phyloP scores from a whole-genome alignment of 2,113 vertebrate species.

The Pelodiscus sinensis region DNA sequence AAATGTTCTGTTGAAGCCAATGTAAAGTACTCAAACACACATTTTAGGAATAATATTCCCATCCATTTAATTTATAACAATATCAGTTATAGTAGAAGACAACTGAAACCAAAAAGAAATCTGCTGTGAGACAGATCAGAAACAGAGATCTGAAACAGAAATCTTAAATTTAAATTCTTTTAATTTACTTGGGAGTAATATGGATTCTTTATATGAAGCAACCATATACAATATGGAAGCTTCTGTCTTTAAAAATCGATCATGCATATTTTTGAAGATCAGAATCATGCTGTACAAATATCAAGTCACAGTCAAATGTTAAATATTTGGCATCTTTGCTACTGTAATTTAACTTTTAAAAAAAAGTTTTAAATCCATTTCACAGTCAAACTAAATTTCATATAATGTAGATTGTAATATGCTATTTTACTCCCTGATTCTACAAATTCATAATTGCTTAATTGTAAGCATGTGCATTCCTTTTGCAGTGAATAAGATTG shows the following conservation, averaged over 20 bases:
- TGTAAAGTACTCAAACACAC: background rate
- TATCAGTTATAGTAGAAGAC: background rate
- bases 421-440: background rate
- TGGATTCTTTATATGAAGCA: background rate
- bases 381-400: background rate
- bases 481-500: background rate
- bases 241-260: background rate
- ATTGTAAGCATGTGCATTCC: background rate
- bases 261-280: background rate
- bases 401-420: background rate
- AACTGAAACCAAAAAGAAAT: constrained; percentile 5
- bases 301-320: background rate
- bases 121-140: constrained; percentile 7
- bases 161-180: constrained; percentile 9
- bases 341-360: background rate
- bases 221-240: background rate
- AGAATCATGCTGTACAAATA: background rate
- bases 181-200: background rate
- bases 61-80: background rate
- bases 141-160: background rate
- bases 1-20: background rate
- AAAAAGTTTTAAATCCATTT: background rate
- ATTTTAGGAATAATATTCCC: background rate
- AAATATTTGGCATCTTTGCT: background rate
- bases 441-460: background rate